phyloP scores from a whole-genome alignment of 2,797 vertebrate genomes.

The Poecilia gillii region DNA sequence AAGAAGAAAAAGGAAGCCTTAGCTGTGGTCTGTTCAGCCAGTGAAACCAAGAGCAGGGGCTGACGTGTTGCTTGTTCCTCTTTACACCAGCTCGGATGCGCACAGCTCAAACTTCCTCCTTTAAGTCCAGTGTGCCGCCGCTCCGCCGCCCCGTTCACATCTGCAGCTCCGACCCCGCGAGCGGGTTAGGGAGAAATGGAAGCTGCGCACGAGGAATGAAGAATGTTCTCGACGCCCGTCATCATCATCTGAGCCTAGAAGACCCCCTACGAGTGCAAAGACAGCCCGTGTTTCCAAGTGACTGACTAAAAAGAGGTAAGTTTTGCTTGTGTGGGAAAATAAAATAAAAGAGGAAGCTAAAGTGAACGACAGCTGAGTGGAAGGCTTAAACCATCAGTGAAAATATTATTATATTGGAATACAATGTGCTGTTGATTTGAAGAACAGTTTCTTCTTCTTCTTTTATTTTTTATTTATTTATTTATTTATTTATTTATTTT shows the following conservation, averaged over 20 bases:
- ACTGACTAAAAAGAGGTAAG: slow-evolving; percentile 27
- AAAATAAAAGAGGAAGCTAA: background rate
- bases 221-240: slow-evolving; percentile 19
- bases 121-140: slow-evolving; percentile 20
- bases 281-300: slow-evolving; percentile 11
- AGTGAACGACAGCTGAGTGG: background rate
- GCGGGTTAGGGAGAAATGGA: slow-evolving; percentile 45
- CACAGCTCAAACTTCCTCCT: slow-evolving; percentile 64
- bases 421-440: background rate
- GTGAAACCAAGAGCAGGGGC: slow-evolving; percentile 24
- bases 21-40: slow-evolving; percentile 4
- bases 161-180: background rate
- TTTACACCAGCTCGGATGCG: slow-evolving; percentile 32
- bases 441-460: too few species aligned
- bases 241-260: background rate
- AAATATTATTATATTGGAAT: background rate
- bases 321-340: background rate
- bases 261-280: background rate
- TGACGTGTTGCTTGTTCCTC: slow-evolving; percentile 52
- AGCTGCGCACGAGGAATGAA: slow-evolving; percentile 31
- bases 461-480: too few species aligned
- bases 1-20: background rate
- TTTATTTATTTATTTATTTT: background rate
- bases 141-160: slow-evolving; percentile 17
- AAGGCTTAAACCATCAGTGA: background rate